Evolutionary conservation across 1,140 invertebrate genomes (phyloP), one percentile per base, ranked within the genome.

Genomic region (Pogonomyrmex barbatus): DNA sequence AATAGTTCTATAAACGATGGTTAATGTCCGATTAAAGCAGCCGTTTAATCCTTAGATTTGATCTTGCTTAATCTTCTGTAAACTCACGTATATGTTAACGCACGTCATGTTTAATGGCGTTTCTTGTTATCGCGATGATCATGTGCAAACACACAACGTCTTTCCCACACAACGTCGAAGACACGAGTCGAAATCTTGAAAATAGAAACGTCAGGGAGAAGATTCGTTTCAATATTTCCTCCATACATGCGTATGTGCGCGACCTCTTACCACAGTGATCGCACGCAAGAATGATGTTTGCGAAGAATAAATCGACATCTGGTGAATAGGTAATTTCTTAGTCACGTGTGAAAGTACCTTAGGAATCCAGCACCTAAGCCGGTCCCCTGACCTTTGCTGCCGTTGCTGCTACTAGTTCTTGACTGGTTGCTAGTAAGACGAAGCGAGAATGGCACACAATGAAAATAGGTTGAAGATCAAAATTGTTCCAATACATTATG

Each of bases 301-400:
- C 83, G 54, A 85, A 67, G 88, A 85, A 89, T 89, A 91, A 89
- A 91, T 93, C 88, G 77, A 65, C 24, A 47, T 56, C 58, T 60
- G 52, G 52, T 77, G 88, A 90, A 92, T 90, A 86, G 85, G 78
- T 89, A 91, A 92, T 93, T 94, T 92, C 88, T 91, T 91, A 93
- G 91, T 93, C 92, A 93, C 92, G 92, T 93, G 93, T 94, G 93
- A 94, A 94, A 94, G 93, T 93, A 92, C 89, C 89, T 91, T 79
- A 90, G 90, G 93, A 93, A 93, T 93, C 86, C 86, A 90, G 85
- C 87, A 85, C 68, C 78, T 17, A 75, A 91, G 88, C 89, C 91
- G 79, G 91, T 93, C 92, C 83, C 87, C 84, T 93, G 91, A 93
- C 93, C 92, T 93, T 93, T 93, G 91, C 87, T 76, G 87, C 33